These are phyloP conservation scores for Atractosteus spatula DNA, from an alignment of 2,113 vertebrate genomes.

Conservation along the genomic window DNA sequence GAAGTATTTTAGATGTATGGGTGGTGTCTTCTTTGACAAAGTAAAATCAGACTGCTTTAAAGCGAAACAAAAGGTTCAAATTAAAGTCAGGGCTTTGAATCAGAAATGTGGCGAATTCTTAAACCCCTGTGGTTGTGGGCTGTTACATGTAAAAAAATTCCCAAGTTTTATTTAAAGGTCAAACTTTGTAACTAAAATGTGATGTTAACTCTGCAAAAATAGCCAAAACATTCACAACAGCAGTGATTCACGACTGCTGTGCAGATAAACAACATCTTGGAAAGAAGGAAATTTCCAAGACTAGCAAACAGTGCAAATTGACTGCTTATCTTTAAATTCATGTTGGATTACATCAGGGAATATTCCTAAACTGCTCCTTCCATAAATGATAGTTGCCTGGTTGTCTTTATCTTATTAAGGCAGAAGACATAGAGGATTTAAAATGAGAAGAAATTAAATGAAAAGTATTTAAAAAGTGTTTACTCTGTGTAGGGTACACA, in stretches of 20 bases:
- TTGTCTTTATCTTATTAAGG: no score
- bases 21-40: conserved; percentile 44
- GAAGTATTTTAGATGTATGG: conserved; percentile 14
- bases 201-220: not conserved
- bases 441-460: no score
- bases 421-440: no score
- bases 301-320: no score
- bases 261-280: not conserved
- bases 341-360: no score
- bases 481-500: no score
- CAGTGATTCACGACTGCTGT: not conserved
- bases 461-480: no score
- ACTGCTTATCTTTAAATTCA: no score
- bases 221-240: not conserved
- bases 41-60: conserved; percentile 45
- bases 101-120: conserved; percentile 57
- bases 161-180: conserved; percentile 11
- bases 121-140: conserved; percentile 58
- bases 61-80: conserved; percentile 1
- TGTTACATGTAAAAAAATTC: conserved; percentile 17
- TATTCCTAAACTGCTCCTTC: no score
- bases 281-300: no score
- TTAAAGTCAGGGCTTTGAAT: conserved; percentile 67
- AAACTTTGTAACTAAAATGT: conserved; percentile 14
- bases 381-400: no score